phyloP scores from a whole-genome alignment of 2,113 vertebrate genomes.

The Nymphicus hollandicus region DNA sequence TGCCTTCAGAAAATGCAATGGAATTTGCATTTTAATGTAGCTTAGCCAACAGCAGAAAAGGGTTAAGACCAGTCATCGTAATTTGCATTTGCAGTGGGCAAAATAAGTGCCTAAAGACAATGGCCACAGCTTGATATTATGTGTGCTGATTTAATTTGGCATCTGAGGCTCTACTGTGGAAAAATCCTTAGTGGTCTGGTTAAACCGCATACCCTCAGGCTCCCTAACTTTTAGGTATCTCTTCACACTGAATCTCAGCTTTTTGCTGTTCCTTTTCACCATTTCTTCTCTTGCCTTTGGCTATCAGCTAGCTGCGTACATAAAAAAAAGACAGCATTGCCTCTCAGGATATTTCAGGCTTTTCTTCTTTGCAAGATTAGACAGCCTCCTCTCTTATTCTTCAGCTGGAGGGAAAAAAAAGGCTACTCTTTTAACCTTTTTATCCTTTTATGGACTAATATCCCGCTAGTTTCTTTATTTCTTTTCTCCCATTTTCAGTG shows the following conservation, averaged over 20 bases:
- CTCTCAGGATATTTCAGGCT: constrained; percentile 14
- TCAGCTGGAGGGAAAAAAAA: neutral
- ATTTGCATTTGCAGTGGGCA: constrained; percentile 1
- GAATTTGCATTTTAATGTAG: constrained; percentile 11
- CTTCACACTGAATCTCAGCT: neutral
- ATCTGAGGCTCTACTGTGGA: neutral
- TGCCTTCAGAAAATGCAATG: neutral
- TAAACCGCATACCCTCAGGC: constrained; percentile 26
- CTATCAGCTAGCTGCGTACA: neutral
- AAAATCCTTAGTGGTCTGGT: constrained; percentile 48
- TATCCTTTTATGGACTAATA: neutral
- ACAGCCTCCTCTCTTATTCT: neutral
- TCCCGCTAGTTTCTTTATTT: neutral
- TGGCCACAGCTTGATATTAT: neutral
- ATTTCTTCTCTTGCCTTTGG: constrained; percentile 28
- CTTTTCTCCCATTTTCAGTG: neutral
- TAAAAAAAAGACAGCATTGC: neutral
- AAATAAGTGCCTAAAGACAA: constrained; percentile 3
- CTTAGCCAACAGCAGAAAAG: neutral
- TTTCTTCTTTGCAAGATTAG: constrained; percentile 27
- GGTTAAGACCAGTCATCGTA: neutral
- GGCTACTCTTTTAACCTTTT: neutral
- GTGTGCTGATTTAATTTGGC: neutral
- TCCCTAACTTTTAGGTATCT: constrained; percentile 15
- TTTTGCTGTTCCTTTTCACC: constrained; percentile 6